Evolutionary conservation across 2,113 vertebrate genomes (phyloP).

Genomic region (Neogobius melanostomus): DNA sequence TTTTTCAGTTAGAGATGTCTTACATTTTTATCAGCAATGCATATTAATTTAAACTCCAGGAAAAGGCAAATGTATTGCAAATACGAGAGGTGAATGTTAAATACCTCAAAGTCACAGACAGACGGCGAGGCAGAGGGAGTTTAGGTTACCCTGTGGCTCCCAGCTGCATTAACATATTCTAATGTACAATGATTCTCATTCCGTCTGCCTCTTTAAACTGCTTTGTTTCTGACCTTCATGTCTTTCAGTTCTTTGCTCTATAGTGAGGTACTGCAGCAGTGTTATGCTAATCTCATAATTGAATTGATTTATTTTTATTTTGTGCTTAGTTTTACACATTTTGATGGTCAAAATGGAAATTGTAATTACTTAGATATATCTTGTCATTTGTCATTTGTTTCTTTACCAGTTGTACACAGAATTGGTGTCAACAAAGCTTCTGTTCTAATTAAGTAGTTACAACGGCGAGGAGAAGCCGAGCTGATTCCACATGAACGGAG

Average conservation of each 20-base stretch:
- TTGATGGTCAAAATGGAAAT: slow-evolving; percentile 43
- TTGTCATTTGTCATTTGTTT: slow-evolving; percentile 34
- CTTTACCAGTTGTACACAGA: slow-evolving; percentile 44
- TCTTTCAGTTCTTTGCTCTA: slow-evolving; percentile 49
- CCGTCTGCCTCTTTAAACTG: slow-evolving; percentile 43
- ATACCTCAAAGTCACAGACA: slow-evolving; percentile 61
- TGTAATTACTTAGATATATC: slow-evolving; percentile 66
- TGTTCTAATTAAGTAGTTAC: slow-evolving; percentile 36
- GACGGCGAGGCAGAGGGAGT: slow-evolving; percentile 37
- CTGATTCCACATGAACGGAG: slow-evolving; percentile 30
- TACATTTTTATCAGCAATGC: slow-evolving; percentile 39
- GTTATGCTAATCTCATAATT: slow-evolving; percentile 53
- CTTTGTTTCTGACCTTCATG: slow-evolving; percentile 52
- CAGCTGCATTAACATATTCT: slow-evolving; percentile 56
- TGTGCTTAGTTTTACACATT: slow-evolving; percentile 59
- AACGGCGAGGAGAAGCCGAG: slow-evolving; percentile 13
- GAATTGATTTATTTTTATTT: slow-evolving; percentile 26
- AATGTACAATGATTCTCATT: slow-evolving; percentile 64
- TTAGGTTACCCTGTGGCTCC: slow-evolving; percentile 38
- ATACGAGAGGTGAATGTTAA: slow-evolving; percentile 60
- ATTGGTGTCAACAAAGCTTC: slow-evolving; percentile 41
- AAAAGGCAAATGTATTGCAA: slow-evolving; percentile 41
- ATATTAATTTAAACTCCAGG: slow-evolving; percentile 50
- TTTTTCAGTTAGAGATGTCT: slow-evolving; percentile 43
- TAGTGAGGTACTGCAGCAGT: slow-evolving; percentile 57